Base-by-base conservation (phyloP, 2,113 vertebrate genomes). In the Callipepla squamata region DNA sequence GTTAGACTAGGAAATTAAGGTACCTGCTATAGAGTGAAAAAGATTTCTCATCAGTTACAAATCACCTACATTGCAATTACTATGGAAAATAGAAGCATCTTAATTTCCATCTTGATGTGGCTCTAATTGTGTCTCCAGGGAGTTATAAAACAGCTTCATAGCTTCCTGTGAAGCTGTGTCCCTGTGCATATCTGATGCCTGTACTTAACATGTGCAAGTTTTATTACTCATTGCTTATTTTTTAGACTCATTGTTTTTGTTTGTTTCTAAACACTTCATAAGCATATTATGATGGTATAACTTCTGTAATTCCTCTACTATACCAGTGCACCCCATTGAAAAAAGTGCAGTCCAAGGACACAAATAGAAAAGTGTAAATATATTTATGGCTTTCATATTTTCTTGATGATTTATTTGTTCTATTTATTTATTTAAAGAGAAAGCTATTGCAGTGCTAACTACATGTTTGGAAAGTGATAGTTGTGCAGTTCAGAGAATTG, bases 391-490 rank as follows among this genome's bases (percentile, higher is more conserved):
- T 88, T 85, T 83, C 53, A 38, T 87, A 38, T 80, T 84, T 87
- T 73, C 38, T 68, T 67, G 61, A 32, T 82, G 63, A 32, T 25
- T 74, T 62, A 3, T 28, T 79, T 77, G 15, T 53, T 53, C 51
- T 53, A 28, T 63, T 50, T 74, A 17, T 87, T 75, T 86, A 57
- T 40, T 19, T 40, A 79, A 97, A 99, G 99, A 98, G 92, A 98
- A 98, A 96, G 98, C 98, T 6, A 85, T 99, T 73, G 93, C 96
- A 36, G 94, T 98, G 57, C 91, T 99, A 6, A 95, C 98, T 47
- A 83, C 96, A 75, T 99, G 98, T 95, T 97, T 99, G 96, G 98
- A 98, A 93, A 99, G 97, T 90, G 97, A 97, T 85, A 98, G 95
- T 74, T 82, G 61, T 45, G 95, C 96, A 63, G 94, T 96, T 53